Evolutionary conservation across 2,113 vertebrate species (phyloP).

Genomic region (Rhinichthys klamathensis): DNA sequence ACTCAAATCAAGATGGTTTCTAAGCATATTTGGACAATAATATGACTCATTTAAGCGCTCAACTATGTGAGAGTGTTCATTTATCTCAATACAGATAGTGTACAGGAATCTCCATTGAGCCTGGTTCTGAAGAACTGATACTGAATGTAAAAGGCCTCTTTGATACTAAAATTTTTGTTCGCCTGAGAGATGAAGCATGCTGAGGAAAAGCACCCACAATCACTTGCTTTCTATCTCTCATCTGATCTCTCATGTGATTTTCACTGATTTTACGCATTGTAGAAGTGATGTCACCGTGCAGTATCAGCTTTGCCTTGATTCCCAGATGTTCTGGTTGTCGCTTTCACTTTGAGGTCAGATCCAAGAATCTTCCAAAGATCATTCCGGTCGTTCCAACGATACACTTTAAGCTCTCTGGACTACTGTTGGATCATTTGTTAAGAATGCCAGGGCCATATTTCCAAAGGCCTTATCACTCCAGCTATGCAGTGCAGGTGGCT

Average conservation of each 20-base stretch:
- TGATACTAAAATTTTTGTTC: not conserved
- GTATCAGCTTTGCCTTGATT: not conserved
- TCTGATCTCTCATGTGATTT: slow-evolving; percentile 24
- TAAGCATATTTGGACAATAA: not conserved
- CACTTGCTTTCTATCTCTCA: not conserved
- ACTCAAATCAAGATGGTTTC: not conserved
- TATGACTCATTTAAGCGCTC: not conserved
- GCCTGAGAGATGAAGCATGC: not conserved
- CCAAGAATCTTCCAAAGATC: slow-evolving; percentile 8
- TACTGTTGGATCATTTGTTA: slow-evolving; percentile 8
- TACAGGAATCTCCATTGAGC: slow-evolving; percentile 4
- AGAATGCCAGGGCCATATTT: slow-evolving; percentile 15
- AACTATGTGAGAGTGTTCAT: not conserved
- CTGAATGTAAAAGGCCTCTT: not conserved
- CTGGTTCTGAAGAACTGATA: slow-evolving; percentile 10
- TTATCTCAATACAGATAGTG: not conserved
- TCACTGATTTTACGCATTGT: not conserved
- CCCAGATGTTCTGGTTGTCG: not conserved
- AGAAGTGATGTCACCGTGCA: not conserved
- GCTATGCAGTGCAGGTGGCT: not conserved
- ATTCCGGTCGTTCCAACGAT: slow-evolving; percentile 45
- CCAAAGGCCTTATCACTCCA: not conserved
- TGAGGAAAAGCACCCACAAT: not conserved
- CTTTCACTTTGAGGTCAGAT: slow-evolving; percentile 21
- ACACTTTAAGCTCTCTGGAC: slow-evolving; percentile 54